Evolutionary conservation across 2,113 vertebrate species (phyloP).

Genomic region (Trematocara macrostoma): DNA sequence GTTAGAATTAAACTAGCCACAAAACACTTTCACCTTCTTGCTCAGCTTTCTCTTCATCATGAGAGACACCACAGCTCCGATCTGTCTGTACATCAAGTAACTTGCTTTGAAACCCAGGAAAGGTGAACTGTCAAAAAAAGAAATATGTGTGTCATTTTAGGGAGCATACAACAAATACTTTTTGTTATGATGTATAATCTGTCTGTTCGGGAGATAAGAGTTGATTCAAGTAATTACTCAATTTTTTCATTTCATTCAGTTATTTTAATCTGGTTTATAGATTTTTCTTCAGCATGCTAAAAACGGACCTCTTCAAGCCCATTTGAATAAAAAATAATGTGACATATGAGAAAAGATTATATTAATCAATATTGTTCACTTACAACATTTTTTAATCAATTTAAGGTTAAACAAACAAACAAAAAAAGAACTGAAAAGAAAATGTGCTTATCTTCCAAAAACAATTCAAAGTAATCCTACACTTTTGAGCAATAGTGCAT

Average conservation of each 20-base stretch:
- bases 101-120: background rate
- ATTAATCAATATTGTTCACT: background rate
- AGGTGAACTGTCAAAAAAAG: background rate
- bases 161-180: accelerated
- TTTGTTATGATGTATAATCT: background rate
- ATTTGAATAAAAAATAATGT: accelerated
- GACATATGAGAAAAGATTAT: background rate
- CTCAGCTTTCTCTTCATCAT: accelerated
- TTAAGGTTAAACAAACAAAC: background rate
- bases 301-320: accelerated
- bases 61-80: background rate
- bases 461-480: background rate
- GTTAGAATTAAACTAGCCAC: background rate
- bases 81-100: background rate
- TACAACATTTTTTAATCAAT: background rate
- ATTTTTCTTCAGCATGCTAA: background rate
- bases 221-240: background rate
- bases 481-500: background rate
- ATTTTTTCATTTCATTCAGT: accelerated
- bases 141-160: background rate
- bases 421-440: background rate
- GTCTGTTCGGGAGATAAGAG: background rate
- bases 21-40: background rate
- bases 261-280: background rate
- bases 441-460: background rate